Percentiles rank a stretch among this genome's conserved stretches.
These are phyloP conservation scores for Aromia moschata DNA, from an alignment of 2,888 invertebrate genomes.

Conservation along the genomic window DNA sequence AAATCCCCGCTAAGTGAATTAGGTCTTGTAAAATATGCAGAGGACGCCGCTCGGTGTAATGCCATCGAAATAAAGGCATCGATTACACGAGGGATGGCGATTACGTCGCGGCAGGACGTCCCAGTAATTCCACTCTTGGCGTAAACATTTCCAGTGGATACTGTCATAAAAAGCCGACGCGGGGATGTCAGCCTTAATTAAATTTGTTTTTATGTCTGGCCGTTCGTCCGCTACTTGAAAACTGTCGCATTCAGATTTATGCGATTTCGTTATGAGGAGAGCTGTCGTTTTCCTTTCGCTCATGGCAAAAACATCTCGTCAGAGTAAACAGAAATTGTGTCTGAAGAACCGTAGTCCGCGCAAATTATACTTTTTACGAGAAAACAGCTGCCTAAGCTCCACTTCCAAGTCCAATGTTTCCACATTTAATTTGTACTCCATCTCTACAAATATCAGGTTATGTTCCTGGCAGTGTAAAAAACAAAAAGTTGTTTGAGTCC, in stretches of 20 bases:
- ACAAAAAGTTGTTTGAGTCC: too few species aligned
- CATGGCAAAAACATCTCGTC: too few species aligned
- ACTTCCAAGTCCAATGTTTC: too few species aligned
- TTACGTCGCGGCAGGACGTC: conserved; percentile 8
- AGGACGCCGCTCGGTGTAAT: conserved; percentile 14
- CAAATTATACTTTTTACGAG: too few species aligned
- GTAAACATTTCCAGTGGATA: not conserved
- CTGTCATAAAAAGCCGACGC: not conserved
- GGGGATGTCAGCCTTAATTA: conserved; percentile 7
- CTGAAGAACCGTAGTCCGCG: too few species aligned
- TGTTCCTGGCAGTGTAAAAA: too few species aligned
- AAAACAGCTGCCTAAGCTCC: too few species aligned
- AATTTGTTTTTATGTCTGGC: conserved; percentile 1
- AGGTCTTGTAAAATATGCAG: conserved; percentile 21
- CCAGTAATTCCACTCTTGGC: conserved; percentile 1
- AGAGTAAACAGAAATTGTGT: too few species aligned
- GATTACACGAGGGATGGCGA: conserved; percentile 11
- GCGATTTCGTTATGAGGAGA: not conserved
- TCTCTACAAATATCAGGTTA: too few species aligned
- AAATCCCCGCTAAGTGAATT: conserved; percentile 31
- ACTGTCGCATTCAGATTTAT: conserved; percentile 1
- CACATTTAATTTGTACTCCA: too few species aligned
- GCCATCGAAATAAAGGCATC: conserved; percentile 6
- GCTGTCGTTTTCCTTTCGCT: too few species aligned
- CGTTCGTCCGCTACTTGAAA: not conserved